Evolutionary conservation across 2,113 vertebrate genomes (phyloP).

Genomic region (Mesoclemmys tuberculata): DNA sequence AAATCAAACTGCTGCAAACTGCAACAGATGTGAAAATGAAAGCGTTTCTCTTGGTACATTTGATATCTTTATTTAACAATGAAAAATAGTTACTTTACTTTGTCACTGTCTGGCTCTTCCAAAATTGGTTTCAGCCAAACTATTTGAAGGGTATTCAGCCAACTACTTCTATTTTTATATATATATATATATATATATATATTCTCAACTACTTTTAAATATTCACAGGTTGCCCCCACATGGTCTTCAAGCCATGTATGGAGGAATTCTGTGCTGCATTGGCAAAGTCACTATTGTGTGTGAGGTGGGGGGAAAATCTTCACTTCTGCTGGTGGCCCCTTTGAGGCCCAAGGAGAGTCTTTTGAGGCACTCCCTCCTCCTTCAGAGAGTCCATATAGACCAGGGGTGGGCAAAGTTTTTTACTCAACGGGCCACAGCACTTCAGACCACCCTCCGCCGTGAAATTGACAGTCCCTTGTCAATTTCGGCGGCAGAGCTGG

Average conservation of each 20-base stretch:
- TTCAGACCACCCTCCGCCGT: no score
- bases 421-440: no score
- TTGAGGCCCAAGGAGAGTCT: not conserved
- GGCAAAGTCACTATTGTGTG: not conserved
- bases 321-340: not conserved
- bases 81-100: slow-evolving; percentile 26
- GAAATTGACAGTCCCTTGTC: no score
- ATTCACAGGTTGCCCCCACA: not conserved
- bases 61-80: not conserved
- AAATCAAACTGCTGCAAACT: not conserved
- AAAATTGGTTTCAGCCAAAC: not conserved
- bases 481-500: no score
- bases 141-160: not conserved
- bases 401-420: no score
- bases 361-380: not conserved
- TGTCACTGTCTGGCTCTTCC: not conserved
- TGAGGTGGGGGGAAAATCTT: not conserved
- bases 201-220: no score
- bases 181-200: no score
- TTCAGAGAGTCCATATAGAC: not conserved
- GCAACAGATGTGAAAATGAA: not conserved
- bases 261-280: not conserved
- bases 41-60: slow-evolving; percentile 13
- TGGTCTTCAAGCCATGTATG: not conserved
- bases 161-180: no score